Evolutionary conservation across 2,113 vertebrate genomes (phyloP).

Genomic region (Vireo altiloquus): DNA sequence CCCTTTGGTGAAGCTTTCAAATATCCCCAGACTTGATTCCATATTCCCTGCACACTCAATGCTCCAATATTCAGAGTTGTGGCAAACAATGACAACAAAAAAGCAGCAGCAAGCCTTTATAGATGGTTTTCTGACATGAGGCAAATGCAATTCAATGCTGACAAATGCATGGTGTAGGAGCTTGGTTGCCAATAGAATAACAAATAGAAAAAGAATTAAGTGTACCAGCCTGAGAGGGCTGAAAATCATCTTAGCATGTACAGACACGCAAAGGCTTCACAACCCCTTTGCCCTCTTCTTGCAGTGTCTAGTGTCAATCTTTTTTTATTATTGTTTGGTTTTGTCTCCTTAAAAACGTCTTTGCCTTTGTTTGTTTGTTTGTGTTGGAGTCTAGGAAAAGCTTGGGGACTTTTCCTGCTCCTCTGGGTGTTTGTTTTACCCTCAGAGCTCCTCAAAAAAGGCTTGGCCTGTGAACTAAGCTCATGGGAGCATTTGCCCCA

Average conservation of each 20-base stretch:
- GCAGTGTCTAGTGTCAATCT: not conserved
- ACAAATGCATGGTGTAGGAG: slow-evolving; percentile 23
- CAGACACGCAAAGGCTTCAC: not conserved
- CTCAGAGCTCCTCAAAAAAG: no score
- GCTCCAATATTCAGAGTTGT: not conserved
- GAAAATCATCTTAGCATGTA: slow-evolving; percentile 27
- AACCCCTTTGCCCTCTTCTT: not conserved
- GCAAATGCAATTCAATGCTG: slow-evolving; percentile 23
- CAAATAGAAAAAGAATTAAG: slow-evolving; percentile 54
- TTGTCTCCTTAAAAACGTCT: not conserved
- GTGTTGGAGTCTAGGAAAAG: no score
- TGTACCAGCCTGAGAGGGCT: slow-evolving; percentile 1
- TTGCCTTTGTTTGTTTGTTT: not conserved
- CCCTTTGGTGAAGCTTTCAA: not conserved
- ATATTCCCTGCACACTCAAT: not conserved
- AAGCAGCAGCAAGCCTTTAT: not conserved
- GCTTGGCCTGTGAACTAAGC: no score
- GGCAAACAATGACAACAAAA: not conserved
- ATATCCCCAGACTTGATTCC: not conserved
- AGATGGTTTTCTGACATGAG: slow-evolving; percentile 6
- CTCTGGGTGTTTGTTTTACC: no score
- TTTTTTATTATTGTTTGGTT: not conserved
- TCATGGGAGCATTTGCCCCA: no score
- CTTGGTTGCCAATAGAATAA: not conserved
- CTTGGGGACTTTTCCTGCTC: no score